phyloP scores from a whole-genome alignment of 2,113 vertebrate genomes.

The Burhinus bistriatus region DNA sequence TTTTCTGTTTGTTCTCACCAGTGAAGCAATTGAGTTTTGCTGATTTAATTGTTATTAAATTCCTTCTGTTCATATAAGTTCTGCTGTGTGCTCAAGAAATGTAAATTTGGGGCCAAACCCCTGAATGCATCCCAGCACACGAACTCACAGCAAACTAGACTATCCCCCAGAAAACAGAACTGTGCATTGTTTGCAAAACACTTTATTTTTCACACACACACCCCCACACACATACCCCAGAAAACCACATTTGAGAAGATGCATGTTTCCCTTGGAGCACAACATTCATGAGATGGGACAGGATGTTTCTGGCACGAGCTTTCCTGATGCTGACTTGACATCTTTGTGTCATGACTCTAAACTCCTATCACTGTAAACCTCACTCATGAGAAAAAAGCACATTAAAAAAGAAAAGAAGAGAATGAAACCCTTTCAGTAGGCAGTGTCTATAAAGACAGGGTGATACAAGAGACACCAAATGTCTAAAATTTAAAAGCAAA shows the following conservation, averaged over 20 bases:
- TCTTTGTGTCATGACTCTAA: neutral
- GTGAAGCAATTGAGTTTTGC: neutral
- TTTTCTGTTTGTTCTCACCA: neutral
- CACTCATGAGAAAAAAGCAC: neutral
- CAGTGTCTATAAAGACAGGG: neutral
- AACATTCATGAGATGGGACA: fast-evolving
- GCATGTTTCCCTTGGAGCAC: neutral
- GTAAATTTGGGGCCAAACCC: neutral
- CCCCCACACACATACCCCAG: neutral
- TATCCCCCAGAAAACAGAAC: neutral
- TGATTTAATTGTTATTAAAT: neutral
- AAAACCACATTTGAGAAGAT: neutral
- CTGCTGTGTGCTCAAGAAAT: neutral
- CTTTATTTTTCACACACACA: neutral
- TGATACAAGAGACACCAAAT: neutral
- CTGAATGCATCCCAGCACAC: neutral
- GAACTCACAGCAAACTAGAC: neutral
- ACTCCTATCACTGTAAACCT: neutral
- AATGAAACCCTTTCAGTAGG: neutral
- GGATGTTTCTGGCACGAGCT: neutral
- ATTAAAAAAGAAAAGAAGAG: neutral
- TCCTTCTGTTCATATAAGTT: neutral
- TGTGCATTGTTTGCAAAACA: neutral
- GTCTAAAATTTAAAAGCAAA: neutral
- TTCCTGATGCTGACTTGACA: neutral